Evolutionary conservation across 2,797 vertebrate species (phyloP), one percentile per base, ranked within the genome.

Genomic region (Hipposideros larvatus): DNA sequence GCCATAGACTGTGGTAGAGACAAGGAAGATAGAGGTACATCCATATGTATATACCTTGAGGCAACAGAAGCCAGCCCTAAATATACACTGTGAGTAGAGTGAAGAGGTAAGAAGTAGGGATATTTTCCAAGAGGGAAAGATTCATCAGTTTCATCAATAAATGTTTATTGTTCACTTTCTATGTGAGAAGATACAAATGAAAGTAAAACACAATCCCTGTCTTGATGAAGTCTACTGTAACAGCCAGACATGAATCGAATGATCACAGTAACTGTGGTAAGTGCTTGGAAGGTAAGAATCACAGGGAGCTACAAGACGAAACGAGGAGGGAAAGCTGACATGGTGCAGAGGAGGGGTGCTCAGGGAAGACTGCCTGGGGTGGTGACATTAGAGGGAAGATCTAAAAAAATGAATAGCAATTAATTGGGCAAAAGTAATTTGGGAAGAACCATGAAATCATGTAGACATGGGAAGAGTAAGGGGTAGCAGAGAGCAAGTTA

Each of bases 401-500:
- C 34, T 80, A 51, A 57, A 84, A 18, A 34, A 85, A 41, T 28
- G 15, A 51, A 22, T 11, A 90, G 57, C 15, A 85, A 78, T 83
- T 28, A 74, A 37, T 6, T n/a, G 21, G 24, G 53, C 31, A 51
- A 83, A 79, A 90, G 37, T 71, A 51, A 48, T 85, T 48, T 70
- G 79, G 51, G 7, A 89, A 87, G n/a, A 94, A 68, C 24, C 4
- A 34, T 41, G 65, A 82, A 43, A 43, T 65, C 21, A n/a, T 63
- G 51, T 84, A 86, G 73, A 92, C 22, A 34, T 0, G 48, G 31
- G 34, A 37, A 90, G 65, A 90, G 22, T 63, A 71, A 43, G 16
- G 24, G 43, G 21, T 66, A 95, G 86, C 93, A 48, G 43, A 92
- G 18, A 87, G 26, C 41, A 77, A 93, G n/a, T 71, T 86, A 71